Conservation (phyloP, 2,888 invertebrate genomes). For the Zhengitettix transpicula region DNA sequence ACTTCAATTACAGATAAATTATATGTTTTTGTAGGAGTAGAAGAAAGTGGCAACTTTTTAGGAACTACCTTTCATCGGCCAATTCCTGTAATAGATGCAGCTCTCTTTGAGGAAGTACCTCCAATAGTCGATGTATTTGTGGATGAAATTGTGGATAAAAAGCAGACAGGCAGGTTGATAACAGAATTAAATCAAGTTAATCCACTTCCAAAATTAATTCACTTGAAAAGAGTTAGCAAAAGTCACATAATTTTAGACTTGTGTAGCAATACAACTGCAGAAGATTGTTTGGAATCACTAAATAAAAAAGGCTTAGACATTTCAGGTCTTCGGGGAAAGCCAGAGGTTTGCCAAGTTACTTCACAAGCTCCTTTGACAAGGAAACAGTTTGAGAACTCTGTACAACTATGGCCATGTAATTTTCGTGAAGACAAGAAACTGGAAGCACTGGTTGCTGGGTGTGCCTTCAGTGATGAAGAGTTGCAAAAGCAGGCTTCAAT, state of each 20-base stretch:
- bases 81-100: neutral
- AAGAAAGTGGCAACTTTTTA: no score
- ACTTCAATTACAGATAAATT: no score
- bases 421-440: constrained; percentile 63
- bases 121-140: neutral
- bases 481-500: constrained; percentile 35
- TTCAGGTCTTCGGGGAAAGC: constrained; percentile 13
- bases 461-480: constrained; percentile 39
- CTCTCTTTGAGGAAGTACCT: neutral
- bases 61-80: neutral
- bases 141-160: neutral
- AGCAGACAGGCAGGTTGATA: neutral
- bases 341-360: constrained; percentile 47
- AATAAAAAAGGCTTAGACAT: constrained; percentile 5
- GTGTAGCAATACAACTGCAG: neutral
- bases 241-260: neutral
- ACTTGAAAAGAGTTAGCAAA: neutral
- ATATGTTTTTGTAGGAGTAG: no score
- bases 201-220: neutral
- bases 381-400: constrained; percentile 43
- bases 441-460: constrained; percentile 47
- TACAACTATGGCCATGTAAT: constrained; percentile 61
- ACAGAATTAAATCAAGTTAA: neutral
- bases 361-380: constrained; percentile 42
- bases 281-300: constrained; percentile 7